Base-by-base conservation (phyloP, 1,140 invertebrate genomes). In the Drosophila yakuba region DNA sequence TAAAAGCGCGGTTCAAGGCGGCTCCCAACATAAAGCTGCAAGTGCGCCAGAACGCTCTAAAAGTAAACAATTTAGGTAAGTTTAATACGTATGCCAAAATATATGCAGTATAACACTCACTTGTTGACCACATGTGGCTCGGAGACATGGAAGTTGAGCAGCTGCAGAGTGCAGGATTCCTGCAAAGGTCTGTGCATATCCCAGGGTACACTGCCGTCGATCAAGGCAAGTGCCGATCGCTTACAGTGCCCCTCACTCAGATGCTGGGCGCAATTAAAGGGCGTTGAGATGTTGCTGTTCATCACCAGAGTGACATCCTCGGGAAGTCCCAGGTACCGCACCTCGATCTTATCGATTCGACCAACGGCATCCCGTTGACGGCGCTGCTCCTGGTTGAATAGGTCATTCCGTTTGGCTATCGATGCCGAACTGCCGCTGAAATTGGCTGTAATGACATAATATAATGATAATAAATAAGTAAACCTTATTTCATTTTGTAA, bases 211-310 rank as follows among this genome's bases (percentile, higher is more conserved):
- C 93, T 92, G 8, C 95, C 95, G 93, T 99, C 95, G 0, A 99
- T 93, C 20, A 97, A 86, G 0, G 98, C 98, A 8, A 99, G 83
- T 0, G 96, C 97, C 52, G 96, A 95, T 28, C 94, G 92, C 44
- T 96, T 94, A 14, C 93, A 93, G 20, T 97, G 93, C 63, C 95
- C 94, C 89, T 98, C 96, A 35, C 93, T 93, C 93, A 96, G 73
- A 97, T 98, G 98, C 94, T 95, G 96, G 2, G 98, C 97, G 93
- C 98, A 98, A 92, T 99, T 96, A 79, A 94, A 96, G 2, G 98
- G 98, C 2, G 98, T 99, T 1, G 98, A 99, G 4, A 99, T 93
- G 74, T 95, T 93, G 92, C 97, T 97, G 92, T 99, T 99, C 98
- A 99, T 99, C 14, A 97, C 91, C 38, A 99, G 92, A 3, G 94